Evolutionary conservation across 2,797 vertebrate genomes (phyloP).

Genomic region (Oreochromis grahami): DNA sequence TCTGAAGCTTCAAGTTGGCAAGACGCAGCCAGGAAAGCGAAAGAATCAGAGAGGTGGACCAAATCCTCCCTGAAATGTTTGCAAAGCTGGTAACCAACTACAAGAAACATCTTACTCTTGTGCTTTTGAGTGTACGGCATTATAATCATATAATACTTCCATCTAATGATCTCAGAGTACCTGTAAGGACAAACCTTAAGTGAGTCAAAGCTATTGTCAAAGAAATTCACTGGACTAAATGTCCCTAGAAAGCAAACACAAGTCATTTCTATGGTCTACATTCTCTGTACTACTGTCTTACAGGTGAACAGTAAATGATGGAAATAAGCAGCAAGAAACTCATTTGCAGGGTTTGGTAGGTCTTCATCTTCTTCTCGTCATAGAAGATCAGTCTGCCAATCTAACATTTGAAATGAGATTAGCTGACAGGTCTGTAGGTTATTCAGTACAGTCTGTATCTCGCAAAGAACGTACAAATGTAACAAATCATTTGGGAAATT

Average conservation of each 20-base stretch:
- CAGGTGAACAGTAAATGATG: background rate
- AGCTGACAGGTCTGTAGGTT: background rate
- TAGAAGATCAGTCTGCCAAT: background rate
- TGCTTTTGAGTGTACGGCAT: background rate
- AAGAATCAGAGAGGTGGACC: background rate
- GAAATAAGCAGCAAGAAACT: background rate
- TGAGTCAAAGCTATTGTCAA: background rate
- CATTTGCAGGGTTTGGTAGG: background rate
- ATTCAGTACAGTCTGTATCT: background rate
- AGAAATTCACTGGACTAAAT: background rate
- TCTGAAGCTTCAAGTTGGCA: no score
- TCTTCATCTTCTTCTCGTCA: background rate
- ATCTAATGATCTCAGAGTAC: background rate
- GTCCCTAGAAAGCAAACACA: background rate
- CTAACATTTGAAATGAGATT: background rate
- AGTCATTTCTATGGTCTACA: background rate
- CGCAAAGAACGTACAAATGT: background rate
- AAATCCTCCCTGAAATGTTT: background rate
- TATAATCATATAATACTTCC: background rate
- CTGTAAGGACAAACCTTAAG: background rate
- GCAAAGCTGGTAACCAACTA: background rate
- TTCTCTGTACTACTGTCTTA: background rate
- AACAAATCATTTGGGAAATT: background rate
- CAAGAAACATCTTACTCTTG: background rate
- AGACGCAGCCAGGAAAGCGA: background rate